Conservation (phyloP, 2,888 invertebrate genomes). For the Eupelmus urozonus region DNA sequence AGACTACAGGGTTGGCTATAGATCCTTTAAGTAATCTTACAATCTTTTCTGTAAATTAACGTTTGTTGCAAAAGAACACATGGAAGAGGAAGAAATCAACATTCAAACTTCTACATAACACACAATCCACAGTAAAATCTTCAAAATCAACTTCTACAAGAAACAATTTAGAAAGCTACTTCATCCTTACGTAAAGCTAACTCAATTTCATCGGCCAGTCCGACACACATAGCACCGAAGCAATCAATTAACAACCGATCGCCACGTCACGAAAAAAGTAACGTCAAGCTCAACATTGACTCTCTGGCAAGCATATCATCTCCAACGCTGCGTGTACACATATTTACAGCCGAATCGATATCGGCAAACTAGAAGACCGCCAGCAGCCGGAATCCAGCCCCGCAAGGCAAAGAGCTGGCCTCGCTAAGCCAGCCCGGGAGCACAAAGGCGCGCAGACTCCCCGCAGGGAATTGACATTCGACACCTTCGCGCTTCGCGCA, state of each 20-base stretch:
- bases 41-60: too few species aligned
- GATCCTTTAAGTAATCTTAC: too few species aligned
- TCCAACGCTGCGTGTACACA: neutral
- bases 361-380: neutral
- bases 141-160: too few species aligned
- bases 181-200: too few species aligned
- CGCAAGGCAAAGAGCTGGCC: neutral
- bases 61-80: too few species aligned
- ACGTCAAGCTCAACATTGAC: neutral
- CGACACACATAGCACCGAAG: neutral
- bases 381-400: neutral
- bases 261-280: neutral
- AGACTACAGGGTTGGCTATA: too few species aligned
- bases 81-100: too few species aligned
- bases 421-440: constrained; percentile 22
- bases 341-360: constrained; percentile 26
- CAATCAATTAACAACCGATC: neutral
- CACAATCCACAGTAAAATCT: too few species aligned
- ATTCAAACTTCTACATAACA: too few species aligned
- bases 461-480: constrained; percentile 59
- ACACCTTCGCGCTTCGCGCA: constrained; percentile 43
- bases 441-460: constrained; percentile 1
- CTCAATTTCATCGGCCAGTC: neutral
- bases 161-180: too few species aligned
- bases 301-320: neutral